A percentile compares a stretch with the other conserved stretches of the same genome.
Conservation (phyloP, 2,797 vertebrate genomes). For the Balearica regulorum region DNA sequence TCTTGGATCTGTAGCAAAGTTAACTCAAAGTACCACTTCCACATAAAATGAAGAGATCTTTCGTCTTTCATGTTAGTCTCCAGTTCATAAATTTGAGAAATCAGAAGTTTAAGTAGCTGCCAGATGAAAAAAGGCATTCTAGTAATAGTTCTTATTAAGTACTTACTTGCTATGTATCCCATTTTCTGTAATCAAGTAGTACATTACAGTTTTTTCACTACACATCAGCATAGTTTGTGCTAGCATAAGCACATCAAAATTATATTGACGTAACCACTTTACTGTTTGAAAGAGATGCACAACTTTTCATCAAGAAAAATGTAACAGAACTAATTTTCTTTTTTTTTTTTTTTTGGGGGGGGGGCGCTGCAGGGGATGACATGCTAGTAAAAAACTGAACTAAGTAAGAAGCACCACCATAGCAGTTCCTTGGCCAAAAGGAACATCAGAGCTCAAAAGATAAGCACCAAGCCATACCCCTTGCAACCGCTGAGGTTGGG, state of each 20-base stretch:
- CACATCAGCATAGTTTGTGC: neutral
- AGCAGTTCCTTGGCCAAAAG: neutral
- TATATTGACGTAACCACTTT: neutral
- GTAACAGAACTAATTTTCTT: neutral
- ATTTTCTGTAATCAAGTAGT: neutral
- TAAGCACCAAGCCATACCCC: rapidly evolving
- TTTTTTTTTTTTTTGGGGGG: neutral
- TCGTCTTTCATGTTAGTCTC: neutral
- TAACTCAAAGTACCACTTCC: neutral
- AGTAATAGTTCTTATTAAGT: neutral
- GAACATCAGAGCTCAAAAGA: neutral
- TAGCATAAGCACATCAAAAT: neutral
- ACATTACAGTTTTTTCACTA: neutral
- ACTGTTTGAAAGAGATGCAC: neutral
- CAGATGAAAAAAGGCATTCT: neutral
- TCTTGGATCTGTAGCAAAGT: neutral
- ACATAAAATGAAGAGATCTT: neutral
- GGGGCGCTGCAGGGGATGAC: neutral
- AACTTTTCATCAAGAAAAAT: neutral
- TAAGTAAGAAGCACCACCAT: neutral
- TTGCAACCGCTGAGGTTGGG: neutral
- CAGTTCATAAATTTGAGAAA: neutral
- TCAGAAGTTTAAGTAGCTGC: neutral
- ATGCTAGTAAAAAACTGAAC: neutral
- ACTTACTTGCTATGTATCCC: neutral